Base-by-base conservation (phyloP, 2,113 vertebrate genomes). In the Phodopus roborovskii region DNA sequence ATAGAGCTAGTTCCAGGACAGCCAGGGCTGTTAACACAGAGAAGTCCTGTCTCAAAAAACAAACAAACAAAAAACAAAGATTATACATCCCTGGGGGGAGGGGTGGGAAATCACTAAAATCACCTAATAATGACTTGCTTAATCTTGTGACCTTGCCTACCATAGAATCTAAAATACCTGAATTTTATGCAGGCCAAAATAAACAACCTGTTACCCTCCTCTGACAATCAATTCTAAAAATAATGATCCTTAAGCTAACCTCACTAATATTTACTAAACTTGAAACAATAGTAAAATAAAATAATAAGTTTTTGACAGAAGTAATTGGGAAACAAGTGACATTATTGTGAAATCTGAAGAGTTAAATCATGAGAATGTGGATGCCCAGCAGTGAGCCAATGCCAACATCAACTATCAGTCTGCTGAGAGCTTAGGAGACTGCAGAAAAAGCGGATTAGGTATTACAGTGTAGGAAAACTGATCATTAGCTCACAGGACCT, bases 231-330 rank as follows among this genome's bases (percentile, higher is more conserved):
- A 8, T 42, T 95, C 93, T 95, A 77, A 96, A 95, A 96, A 53
- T 48, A 68, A 74, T 26, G 36, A 36, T 96, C 48, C 4, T 94
- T 81, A 96, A 94, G 22, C 79, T 92, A 93, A 20, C 45, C 42
- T 93, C 30, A 93, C n/a, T 92, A 97, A 94, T 78, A 78, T 86
- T 92, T 92, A 60, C 42, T 92, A 97, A 97, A 93, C 75, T 95
- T 90, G n/a, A 90, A 79, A 94, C 15, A 82, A 17, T 9, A 73
- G 30, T 36, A 88, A 94, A 79, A 86, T 64, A 77, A n/a, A 78
- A 86, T 75, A 83, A 75, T 70, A 94, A 87, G 42, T 91, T 83
- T 79, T 64, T 39, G 26, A 20, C 33, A 94, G 13, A 71, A 90
- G 62, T 64, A 50, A 81, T 26, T 68, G 62, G 2, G 56, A 16